Evolutionary conservation across 2,113 vertebrate species (phyloP).

Genomic region (Prionailurus bengalensis): DNA sequence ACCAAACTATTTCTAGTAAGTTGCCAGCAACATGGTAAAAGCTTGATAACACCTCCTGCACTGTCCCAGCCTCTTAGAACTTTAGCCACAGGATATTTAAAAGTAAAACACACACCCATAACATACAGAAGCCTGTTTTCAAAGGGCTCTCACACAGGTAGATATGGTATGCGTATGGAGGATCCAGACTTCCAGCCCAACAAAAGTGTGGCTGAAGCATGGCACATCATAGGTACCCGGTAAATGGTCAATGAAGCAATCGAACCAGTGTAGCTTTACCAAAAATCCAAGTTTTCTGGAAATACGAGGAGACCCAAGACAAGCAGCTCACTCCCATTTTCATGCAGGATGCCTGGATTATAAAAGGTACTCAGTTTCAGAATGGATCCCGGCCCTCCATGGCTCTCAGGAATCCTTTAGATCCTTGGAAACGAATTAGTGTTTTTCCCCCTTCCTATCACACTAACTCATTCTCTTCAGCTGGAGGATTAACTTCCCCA

Average conservation of each 20-base stretch:
- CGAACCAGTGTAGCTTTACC: neutral
- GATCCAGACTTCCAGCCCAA: neutral
- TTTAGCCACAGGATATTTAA: neutral
- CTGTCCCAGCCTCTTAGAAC: neutral
- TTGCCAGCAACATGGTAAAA: neutral
- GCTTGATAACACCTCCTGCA: neutral
- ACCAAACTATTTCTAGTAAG: neutral
- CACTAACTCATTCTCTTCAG: neutral
- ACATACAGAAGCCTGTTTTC: neutral
- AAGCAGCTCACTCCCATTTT: neutral
- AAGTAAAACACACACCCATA: neutral
- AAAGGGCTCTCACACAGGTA: neutral
- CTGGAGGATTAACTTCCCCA: neutral
- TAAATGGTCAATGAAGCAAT: neutral
- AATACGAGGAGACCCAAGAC: neutral
- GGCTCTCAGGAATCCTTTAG: neutral
- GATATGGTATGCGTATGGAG: accelerated
- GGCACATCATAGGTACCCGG: neutral
- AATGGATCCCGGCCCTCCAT: neutral
- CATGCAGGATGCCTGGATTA: neutral
- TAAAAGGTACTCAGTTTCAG: neutral
- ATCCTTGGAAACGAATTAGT: neutral
- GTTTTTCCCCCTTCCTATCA: neutral
- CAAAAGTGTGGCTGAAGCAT: neutral
- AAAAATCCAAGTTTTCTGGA: neutral